Base-by-base conservation (phyloP, 1,140 invertebrate genomes). In the Maniola jurtina region DNA sequence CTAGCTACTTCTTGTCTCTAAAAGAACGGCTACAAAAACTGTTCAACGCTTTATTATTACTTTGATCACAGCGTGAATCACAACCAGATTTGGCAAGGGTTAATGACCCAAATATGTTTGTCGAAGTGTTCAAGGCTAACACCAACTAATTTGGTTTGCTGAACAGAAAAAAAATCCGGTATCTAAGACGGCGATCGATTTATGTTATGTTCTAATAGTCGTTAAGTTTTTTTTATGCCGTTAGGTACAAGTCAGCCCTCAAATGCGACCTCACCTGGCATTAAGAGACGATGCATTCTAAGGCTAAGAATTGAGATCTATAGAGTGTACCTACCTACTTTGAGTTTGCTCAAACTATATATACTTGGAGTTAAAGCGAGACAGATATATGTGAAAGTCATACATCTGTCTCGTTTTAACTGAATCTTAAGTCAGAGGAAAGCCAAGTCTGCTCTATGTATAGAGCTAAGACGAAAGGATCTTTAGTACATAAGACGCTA, bases 31-130 rank as follows among this genome's bases (percentile, higher is more conserved):
- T 66, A 76, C 83, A 90, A 90, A 90, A 90, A 88, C 81, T 84
- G 80, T 83, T 84, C 72, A 81, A 83, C 75, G 79, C 76, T 86
- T 84, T 88, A 88, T 85, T 86, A 87, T 87, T 84, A 86, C 86
- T 88, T 83, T 81, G 83, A 83, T 84, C 80, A 80, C 80, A 79
- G 71, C 73, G 84, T 90, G 88, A 90, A 88, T 90, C 88, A 90
- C 85, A 84, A 88, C 85, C 84, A 86, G 84, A 89, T 88, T 89
- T 86, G 85, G 80, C 79, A 66, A 86, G 85, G 88, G 88, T 90
- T 83, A 90, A 87, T 85, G 86, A 88, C 88, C 88, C 68, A 86
- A 86, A 88, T 88, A 82, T 84, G 85, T 86, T 88, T 88, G 83
- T 82, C 79, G 77, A 86, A 86, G 78, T 83, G 78, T 84, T 88